These are phyloP conservation scores for Craseonycteris thonglongyai DNA, from an alignment of 2,113 vertebrate genomes.

Conservation along the genomic window DNA sequence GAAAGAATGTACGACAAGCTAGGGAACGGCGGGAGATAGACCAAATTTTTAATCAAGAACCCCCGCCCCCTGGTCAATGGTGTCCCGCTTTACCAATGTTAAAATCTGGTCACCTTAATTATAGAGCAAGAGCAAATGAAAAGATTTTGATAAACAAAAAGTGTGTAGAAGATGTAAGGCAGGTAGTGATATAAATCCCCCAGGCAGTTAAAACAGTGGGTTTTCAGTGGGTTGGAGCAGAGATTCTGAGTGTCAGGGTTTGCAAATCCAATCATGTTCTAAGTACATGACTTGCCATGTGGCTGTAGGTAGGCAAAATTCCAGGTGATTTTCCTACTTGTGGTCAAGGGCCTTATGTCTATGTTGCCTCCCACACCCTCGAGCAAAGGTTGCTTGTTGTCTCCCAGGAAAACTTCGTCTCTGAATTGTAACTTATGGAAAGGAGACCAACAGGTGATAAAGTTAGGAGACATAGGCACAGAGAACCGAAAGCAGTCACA, in stretches of 20 bases:
- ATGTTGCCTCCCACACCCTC: not conserved
- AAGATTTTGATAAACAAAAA: not conserved
- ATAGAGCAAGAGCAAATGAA: not conserved
- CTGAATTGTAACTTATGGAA: not conserved
- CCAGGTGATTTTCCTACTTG: not conserved
- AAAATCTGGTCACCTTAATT: too few relatives aligned
- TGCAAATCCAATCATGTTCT: not conserved
- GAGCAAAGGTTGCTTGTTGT: not conserved
- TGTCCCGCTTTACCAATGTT: too few relatives aligned
- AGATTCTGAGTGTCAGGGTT: not conserved
- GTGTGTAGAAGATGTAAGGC: not conserved
- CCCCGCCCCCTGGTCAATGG: too few relatives aligned
- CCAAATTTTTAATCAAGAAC: too few relatives aligned
- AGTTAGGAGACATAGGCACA: not conserved
- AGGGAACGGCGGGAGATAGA: too few relatives aligned
- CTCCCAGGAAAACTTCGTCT: not conserved
- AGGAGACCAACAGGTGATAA: not conserved
- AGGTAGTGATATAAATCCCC: not conserved
- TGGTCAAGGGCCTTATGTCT: not conserved
- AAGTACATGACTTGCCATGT: not conserved
- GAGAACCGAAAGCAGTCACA: not conserved
- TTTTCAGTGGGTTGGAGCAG: not conserved
- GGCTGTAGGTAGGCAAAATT: not conserved
- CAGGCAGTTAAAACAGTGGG: not conserved
- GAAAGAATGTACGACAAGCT: too few relatives aligned